Percentiles rank a stretch among this genome's conserved stretches.
These are phyloP conservation scores for Vanessa cardui DNA, from an alignment of 2,888 invertebrate species.

Conservation along the genomic window DNA sequence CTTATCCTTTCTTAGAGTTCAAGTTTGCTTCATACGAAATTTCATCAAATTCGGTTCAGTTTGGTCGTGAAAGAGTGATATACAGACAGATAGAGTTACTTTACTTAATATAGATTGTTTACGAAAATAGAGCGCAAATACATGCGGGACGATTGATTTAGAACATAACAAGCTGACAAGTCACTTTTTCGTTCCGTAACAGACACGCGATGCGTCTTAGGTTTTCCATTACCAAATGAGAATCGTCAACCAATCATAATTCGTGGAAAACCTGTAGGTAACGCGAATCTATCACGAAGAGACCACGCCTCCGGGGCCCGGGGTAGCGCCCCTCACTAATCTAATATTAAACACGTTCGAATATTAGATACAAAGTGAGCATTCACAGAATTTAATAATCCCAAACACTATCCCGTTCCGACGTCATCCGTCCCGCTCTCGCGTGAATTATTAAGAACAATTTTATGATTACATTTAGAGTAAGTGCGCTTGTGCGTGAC, in stretches of 20 bases:
- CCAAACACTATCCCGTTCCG: constrained; percentile 50
- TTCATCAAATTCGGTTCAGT: too few relatives aligned
- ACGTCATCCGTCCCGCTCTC: constrained; percentile 47
- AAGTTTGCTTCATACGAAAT: too few relatives aligned
- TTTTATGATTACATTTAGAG: constrained; percentile 82
- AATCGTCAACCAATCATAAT: constrained; percentile 73
- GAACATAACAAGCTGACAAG: not conserved
- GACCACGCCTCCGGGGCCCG: constrained; percentile 62
- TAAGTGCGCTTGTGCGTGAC: constrained; percentile 75
- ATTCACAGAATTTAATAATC: constrained; percentile 83
- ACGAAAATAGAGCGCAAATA: too few relatives aligned
- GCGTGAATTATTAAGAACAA: constrained; percentile 81
- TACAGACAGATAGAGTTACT: too few relatives aligned
- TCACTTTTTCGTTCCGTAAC: not conserved
- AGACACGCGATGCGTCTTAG: constrained; percentile 35
- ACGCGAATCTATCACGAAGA: constrained; percentile 71
- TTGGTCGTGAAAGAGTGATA: too few relatives aligned
- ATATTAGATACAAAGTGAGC: constrained; percentile 83
- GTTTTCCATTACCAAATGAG: constrained; percentile 69
- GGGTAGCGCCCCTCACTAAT: constrained; percentile 70
- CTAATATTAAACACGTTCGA: constrained; percentile 82
- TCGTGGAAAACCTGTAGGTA: constrained; percentile 58
- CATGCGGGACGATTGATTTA: too few relatives aligned
- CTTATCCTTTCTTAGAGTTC: too few relatives aligned
- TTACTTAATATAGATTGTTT: too few relatives aligned